A percentile compares a stretch with the other conserved stretches of the same genome.
Evolutionary conservation across 1,140 invertebrate genomes (phyloP).

Genomic region (Intoshia linei): DNA sequence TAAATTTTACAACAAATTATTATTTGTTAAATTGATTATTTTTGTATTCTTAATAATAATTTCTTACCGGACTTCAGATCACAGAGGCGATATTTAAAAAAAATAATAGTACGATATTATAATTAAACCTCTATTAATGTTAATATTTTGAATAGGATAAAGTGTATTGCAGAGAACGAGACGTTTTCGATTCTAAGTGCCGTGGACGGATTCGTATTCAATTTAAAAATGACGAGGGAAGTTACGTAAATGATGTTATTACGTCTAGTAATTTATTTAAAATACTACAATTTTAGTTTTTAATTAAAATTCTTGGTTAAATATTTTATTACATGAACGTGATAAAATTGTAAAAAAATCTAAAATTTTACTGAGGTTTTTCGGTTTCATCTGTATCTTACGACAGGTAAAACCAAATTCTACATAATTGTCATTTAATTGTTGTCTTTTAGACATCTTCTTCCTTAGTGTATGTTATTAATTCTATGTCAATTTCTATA

Average conservation of each 20-base stretch:
- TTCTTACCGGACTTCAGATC: too few species aligned
- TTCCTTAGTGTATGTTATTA: not conserved
- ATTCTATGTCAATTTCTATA: conserved; percentile 2
- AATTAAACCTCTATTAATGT: too few species aligned
- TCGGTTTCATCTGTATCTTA: too few species aligned
- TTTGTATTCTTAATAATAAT: too few species aligned
- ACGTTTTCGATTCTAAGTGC: conserved; percentile 41
- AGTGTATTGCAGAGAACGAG: conserved; percentile 52
- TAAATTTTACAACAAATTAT: too few species aligned
- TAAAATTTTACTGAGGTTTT: not conserved
- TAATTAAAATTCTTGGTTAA: not conserved
- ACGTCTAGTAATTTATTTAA: conserved; percentile 28
- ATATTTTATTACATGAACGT: not conserved
- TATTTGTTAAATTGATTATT: too few species aligned
- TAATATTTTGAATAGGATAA: conserved; percentile 35
- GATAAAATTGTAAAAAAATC: not conserved
- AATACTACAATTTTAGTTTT: too few species aligned
- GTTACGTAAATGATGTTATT: conserved; percentile 36
- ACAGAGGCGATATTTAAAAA: conserved; percentile 1
- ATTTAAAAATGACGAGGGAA: conserved; percentile 58
- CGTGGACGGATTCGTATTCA: conserved; percentile 60
- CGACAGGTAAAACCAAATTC: too few species aligned
- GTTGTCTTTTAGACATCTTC: not conserved
- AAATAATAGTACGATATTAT: conserved; percentile 2
- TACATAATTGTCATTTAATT: not conserved